phyloP scores from a whole-genome alignment of 2,797 vertebrate genomes.

The Tapirus indicus region DNA sequence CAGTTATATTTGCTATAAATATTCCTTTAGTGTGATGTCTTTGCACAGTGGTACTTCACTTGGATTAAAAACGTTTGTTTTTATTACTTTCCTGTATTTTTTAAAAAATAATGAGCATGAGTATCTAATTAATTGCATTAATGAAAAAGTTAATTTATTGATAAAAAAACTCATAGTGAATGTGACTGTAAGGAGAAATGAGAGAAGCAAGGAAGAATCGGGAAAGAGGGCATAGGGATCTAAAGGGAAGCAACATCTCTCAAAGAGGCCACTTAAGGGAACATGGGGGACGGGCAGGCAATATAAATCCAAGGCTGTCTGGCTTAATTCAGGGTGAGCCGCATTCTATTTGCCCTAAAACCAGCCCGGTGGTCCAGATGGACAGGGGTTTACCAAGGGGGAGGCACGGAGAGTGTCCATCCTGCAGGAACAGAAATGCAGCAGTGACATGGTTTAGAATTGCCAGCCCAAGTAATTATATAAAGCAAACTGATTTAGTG shows the following conservation, averaged over 20 bases:
- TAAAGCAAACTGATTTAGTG: background rate
- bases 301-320: background rate
- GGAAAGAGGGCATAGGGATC: background rate
- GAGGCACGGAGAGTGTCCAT: background rate
- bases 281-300: background rate
- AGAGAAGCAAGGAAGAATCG: background rate
- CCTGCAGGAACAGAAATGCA: background rate
- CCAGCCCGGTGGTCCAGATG: fast-evolving
- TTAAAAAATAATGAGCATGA: background rate
- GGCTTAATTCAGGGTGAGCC: background rate
- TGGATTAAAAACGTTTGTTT: background rate
- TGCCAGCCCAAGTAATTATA: background rate
- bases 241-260: background rate
- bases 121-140: background rate
- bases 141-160: background rate
- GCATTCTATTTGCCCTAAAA: background rate
- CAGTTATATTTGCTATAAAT: background rate
- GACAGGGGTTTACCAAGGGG: background rate
- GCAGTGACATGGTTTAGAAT: background rate
- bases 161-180: background rate
- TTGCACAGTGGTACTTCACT: background rate
- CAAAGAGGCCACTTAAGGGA: background rate
- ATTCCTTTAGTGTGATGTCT: background rate
- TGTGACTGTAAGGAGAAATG: background rate
- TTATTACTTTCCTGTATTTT: background rate